Percentiles rank a stretch among this genome's conserved stretches.
These are phyloP conservation scores for Mormyrus iriodes DNA, from an alignment of 2,113 vertebrate species.

Conservation along the genomic window DNA sequence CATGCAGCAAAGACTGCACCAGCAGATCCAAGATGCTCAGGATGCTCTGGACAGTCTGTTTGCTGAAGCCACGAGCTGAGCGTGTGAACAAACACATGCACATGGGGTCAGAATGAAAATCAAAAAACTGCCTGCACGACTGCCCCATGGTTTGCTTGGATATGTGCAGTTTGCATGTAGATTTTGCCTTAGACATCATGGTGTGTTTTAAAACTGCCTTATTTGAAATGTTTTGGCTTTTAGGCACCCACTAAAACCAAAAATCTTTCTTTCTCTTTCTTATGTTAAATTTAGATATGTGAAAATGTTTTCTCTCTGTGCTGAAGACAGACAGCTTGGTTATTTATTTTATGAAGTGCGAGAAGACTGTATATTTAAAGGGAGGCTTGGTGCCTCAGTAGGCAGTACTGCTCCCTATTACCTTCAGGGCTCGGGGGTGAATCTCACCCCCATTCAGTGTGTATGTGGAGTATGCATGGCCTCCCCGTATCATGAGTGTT, in stretches of 20 bases:
- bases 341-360: neutral
- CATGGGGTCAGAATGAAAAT: neutral
- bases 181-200: slow-evolving; percentile 53
- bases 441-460: neutral
- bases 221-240: neutral
- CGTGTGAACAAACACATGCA: neutral
- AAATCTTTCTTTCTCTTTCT: neutral
- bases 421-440: neutral
- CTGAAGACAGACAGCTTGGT: neutral
- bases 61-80: slow-evolving; percentile 44
- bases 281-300: neutral
- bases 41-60: slow-evolving; percentile 66
- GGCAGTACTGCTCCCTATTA: neutral
- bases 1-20: slow-evolving; percentile 77
- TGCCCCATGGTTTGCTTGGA: slow-evolving; percentile 4
- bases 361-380: neutral
- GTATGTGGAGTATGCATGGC: neutral
- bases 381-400: neutral
- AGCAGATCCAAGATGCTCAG: slow-evolving; percentile 76
- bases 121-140: neutral
- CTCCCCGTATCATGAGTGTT: neutral
- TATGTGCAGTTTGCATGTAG: slow-evolving; percentile 34
- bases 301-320: neutral
- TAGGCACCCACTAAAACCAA: neutral
- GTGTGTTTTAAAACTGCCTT: slow-evolving; percentile 33